Conservation (phyloP, 2,113 vertebrate species). For the Mesitornis unicolor region DNA sequence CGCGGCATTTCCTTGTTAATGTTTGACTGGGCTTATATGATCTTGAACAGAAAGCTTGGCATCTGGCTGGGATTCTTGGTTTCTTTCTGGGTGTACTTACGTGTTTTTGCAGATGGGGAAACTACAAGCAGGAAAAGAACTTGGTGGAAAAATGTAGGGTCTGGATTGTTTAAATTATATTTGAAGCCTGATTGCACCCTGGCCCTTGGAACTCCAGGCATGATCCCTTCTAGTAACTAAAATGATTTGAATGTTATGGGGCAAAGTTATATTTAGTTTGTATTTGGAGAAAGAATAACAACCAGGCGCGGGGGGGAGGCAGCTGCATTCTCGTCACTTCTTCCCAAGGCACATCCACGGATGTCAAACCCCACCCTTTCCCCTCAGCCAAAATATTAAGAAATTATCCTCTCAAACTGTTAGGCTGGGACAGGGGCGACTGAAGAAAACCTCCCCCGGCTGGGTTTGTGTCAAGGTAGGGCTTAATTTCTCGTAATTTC, state of each 20-base stretch:
- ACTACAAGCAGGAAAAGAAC: background rate
- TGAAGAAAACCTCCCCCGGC: background rate
- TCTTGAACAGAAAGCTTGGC: conserved; percentile 2
- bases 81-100: background rate
- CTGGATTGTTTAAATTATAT: conserved; percentile 48
- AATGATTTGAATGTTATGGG: conserved; percentile 58
- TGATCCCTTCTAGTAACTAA: conserved; percentile 54
- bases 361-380: conserved; percentile 12
- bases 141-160: conserved; percentile 11
- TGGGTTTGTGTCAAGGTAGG: background rate
- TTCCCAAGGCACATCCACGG: background rate
- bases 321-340: conserved; percentile 51
- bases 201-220: conserved; percentile 60
- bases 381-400: background rate
- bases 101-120: background rate
- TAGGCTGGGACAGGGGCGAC: background rate
- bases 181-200: conserved; percentile 54
- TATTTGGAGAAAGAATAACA: conserved; percentile 59
- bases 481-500: background rate
- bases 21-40: background rate
- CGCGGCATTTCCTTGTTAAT: background rate
- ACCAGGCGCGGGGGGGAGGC: background rate
- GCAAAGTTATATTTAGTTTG: conserved; percentile 63
- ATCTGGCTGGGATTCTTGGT: background rate
- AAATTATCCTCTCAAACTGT: background rate